These are phyloP conservation scores for Characodon lateralis DNA, from an alignment of 2,797 vertebrate species.

Conservation along the genomic window DNA sequence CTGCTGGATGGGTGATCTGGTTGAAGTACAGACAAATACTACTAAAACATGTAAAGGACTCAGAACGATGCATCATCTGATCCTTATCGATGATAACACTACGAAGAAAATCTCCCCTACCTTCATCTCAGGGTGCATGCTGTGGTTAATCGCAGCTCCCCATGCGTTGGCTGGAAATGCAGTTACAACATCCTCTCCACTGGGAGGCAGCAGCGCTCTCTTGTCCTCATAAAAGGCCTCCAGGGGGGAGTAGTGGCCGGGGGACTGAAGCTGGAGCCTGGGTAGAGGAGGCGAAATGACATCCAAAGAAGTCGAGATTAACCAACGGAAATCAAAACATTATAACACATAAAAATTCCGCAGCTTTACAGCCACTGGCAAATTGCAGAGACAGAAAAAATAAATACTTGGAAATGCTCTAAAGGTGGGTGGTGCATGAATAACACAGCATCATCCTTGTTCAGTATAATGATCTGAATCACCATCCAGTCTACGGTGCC, in stretches of 20 bases:
- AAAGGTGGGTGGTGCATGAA: neutral
- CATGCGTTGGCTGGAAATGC: conserved; percentile 81
- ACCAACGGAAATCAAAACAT: neutral
- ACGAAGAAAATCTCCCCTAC: conserved; percentile 59
- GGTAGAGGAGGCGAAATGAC: neutral
- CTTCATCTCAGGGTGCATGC: conserved; percentile 98
- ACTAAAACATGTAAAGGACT: neutral
- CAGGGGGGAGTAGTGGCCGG: conserved; percentile 90
- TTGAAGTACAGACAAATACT: conserved; percentile 4
- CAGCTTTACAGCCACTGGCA: neutral
- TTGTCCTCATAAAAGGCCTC: conserved; percentile 94
- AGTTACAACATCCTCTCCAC: conserved; percentile 80
- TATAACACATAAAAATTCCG: neutral
- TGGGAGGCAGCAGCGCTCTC: conserved; percentile 85
- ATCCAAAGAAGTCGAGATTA: neutral
- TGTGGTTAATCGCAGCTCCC: conserved; percentile 87
- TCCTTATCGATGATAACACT: neutral
- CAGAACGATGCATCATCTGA: too few species aligned
- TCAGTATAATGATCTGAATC: conserved; percentile 4
- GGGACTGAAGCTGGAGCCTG: conserved; percentile 90
- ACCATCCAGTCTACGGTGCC: neutral
- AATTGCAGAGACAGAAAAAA: neutral
- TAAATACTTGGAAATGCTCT: neutral
- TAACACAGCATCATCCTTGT: neutral
- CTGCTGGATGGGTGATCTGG: conserved; percentile 95